Evolutionary conservation across 2,888 invertebrate genomes (phyloP), one percentile per base, ranked within the genome.

Genomic region (Cosmia trapezina): DNA sequence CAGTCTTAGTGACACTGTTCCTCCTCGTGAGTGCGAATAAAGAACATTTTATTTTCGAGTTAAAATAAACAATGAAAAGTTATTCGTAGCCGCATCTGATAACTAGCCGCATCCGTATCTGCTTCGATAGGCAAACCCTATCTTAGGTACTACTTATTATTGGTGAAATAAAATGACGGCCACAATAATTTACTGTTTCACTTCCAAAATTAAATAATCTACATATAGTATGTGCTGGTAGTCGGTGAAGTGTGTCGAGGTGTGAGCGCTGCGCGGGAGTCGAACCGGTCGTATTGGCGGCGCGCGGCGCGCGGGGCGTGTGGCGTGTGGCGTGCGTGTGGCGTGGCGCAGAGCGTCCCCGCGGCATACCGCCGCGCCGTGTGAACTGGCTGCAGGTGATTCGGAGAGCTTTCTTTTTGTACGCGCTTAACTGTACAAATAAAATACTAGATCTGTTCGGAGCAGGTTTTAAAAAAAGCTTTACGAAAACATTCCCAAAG

Each of bases 391-490:
- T 66, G 74, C 86, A 76, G 79, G 75, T 75, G 80, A 60, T 69
- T 57, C 80, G 41, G 47, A 73, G 56, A 56, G 63, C 70, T 74
- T 80, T 76, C 76, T 70, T 85, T 83, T 79, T 76, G 79, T 80
- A 68, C 45, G 47, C 57, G 68, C 73, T 78, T 76, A 57, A 74
- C 67, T 74, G 57, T 66, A 74, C 60, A 83, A 74, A 83, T 83
- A 79, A 78, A 83, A 70, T 70, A 70, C 74, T 83, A 83, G 80
- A 83, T 64, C 59, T 54, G 61, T 66, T 59, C 33, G 33, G 12
- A 56, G 63, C 80, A 11, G 69, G 63, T 69, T 73, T 57, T 47
- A 64, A 56, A 57, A 64, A 56, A 57, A 45, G 56, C 37, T 76
- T 51, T 45, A 47, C 57, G 61, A 59, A 66, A 66, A 53, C 28